Base-by-base conservation (phyloP, 92 coral and sea anemone species). In the Ricordea florida region DNA sequence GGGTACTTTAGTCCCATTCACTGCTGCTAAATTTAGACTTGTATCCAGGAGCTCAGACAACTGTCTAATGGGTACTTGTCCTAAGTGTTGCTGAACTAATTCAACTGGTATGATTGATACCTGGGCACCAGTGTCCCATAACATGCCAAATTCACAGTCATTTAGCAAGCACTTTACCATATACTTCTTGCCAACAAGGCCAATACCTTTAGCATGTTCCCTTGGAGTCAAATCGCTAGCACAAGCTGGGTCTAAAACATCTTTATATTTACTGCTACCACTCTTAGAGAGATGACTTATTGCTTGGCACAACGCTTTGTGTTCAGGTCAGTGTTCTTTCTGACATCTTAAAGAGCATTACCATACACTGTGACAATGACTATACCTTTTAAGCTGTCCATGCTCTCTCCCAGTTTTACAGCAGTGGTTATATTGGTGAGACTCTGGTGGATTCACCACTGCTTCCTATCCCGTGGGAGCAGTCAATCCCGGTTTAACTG, bases 301-400 rank as follows among this genome's bases (percentile, higher is more conserved):
- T 23, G 84, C 92, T 28, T 87, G 78, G 55, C 88, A 80, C 42
- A 87, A 33, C 44, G 46, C 50, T 56, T 76, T 80, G 21, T 89
- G 88, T 52, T 61, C 60, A 16, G 74, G 62, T 82, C 90, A 89
- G 64, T 81, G 83, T 30, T 16, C 72, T 60, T 77, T 66, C 20
- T 89, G 94, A 49, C 87, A 89, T 10, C 31, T 10, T 25, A 10
- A 59, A 34, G 82, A 74, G 22, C 94, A 89, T 43, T 89, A 85
- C 74, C 66, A 58, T 50, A 85, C 88, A 67, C 82, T 73, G 33
- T 80, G 64, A 56, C 90, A 85, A 31, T 81, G 87, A 10, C 60
- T 55, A 52, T 90, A 85, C 20, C 62, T 67, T 32, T 51, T 32
- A 13, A 78, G 49, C 29, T 48, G 75, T 27, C 31, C 70, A 36